Evolutionary conservation across 37 sponge, comb jelly and placozoan species (phyloP).

Genomic region (Theonella swinhoei): DNA sequence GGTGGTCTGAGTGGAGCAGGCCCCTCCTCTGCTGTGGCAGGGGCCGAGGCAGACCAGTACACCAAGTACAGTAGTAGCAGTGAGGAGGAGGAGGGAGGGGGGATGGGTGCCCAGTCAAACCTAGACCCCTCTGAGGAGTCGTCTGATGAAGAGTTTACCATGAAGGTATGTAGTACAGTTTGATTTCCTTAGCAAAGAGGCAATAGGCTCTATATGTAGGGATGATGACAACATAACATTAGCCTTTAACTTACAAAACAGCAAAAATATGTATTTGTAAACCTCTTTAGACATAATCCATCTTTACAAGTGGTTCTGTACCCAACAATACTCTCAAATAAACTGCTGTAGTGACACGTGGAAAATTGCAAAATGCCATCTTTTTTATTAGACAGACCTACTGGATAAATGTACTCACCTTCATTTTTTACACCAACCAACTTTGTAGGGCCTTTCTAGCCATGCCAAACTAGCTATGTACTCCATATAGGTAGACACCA

Average conservation of each 20-base stretch:
- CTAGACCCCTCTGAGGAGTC: not conserved
- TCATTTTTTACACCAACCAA: too few species aligned
- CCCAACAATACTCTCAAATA: not conserved
- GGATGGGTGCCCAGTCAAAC: constrained; percentile 11
- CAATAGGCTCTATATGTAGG: not conserved
- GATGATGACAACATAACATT: too few species aligned
- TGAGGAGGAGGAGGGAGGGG: not conserved
- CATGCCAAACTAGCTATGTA: too few species aligned
- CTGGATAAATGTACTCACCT: too few species aligned
- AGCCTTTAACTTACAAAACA: too few species aligned
- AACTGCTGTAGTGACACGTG: not conserved
- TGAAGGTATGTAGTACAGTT: constrained; percentile 20
- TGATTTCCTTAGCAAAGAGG: not conserved
- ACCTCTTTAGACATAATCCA: too few species aligned
- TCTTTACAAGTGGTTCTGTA: not conserved
- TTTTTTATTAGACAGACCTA: too few species aligned
- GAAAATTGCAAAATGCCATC: too few species aligned
- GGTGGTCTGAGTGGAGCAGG: not conserved
- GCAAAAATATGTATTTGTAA: too few species aligned
- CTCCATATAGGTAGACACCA: too few species aligned
- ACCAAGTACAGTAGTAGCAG: constrained; percentile 32
- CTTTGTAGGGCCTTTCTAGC: too few species aligned
- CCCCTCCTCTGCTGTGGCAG: not conserved
- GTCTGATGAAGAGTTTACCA: constrained; percentile 36
- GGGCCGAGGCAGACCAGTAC: not conserved